Conservation (phyloP, 2,888 invertebrate species). For the Muscina levida region DNA sequence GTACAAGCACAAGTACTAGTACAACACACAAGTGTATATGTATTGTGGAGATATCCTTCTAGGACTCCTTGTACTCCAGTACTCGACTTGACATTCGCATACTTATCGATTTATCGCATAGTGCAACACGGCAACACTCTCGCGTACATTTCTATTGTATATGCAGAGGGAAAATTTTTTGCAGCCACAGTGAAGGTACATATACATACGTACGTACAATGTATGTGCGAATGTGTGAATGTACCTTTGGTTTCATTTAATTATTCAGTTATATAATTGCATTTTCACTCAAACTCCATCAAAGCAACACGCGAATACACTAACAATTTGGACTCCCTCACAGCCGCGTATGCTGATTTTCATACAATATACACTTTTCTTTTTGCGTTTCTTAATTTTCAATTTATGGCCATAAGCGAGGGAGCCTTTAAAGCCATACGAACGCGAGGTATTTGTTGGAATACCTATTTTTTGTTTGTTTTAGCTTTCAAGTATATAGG, state of each 20-base stretch:
- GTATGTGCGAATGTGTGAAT: background rate
- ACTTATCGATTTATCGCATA: conserved; percentile 21
- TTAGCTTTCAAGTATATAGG: background rate
- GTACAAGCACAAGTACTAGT: too few relatives aligned
- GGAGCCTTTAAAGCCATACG: conserved; percentile 28
- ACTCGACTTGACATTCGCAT: conserved; percentile 4
- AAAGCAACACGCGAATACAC: background rate
- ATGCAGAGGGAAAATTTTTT: background rate
- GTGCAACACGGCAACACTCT: background rate
- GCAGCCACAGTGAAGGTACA: too few relatives aligned
- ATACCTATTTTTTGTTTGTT: conserved; percentile 8
- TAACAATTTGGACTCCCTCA: background rate
- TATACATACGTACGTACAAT: too few relatives aligned
- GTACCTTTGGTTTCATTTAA: conserved; percentile 12
- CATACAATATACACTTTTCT: background rate
- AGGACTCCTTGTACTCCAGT: background rate
- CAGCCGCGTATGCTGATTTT: background rate
- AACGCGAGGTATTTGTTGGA: background rate
- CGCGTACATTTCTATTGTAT: background rate
- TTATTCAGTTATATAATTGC: conserved; percentile 34
- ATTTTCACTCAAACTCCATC: conserved; percentile 21
- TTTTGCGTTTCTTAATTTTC: background rate
- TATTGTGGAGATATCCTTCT: background rate
- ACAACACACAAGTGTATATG: background rate
- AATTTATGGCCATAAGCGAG: background rate